Evolutionary conservation across 2,113 vertebrate species (phyloP), one percentile per base, ranked within the genome.

Genomic region (Corythornis madagascariensis): DNA sequence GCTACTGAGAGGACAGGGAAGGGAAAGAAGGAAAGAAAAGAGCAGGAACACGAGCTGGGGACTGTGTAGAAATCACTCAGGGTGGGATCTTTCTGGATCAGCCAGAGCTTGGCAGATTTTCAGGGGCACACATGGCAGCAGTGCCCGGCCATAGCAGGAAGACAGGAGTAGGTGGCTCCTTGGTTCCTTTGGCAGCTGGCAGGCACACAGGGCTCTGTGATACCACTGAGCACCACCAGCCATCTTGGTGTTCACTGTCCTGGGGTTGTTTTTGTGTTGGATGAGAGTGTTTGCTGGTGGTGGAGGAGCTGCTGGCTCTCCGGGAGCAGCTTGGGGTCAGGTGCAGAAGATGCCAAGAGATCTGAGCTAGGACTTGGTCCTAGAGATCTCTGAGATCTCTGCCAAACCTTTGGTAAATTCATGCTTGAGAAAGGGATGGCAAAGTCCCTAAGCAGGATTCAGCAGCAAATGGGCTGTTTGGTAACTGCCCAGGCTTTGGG

Each of bases 221-320:
- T 5, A 11, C 6, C 74, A 14, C 35, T 13, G 31, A 47, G 31
- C 14, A 16, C 57, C 6, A 0, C 2, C 18, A 45, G 17, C 5
- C 2, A 0, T 35, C 67, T n/a, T 33, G 38, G 52, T 6, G 5
- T 31, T 56, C 21, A 4, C 59, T 82, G 35, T 1, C 0, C 1
- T 53, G 65, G 56, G 25, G 70, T 6, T 53, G 14, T 12, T 7
- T 24, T 3, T 2, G 47, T 26, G 55, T 14, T 0, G 0, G n/a
- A 4, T 16, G 35, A n/a, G 53, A n/a, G 70, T 5, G 16, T 14
- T 61, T 25, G 14, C 64, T 40, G 75, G 35, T 10, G 50, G 2
- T 78, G 43, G 29, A 8, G 3, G 79, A 28, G 2, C 31, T 35
- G 33, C 50, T 50, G 74, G 50, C 33, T 69, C 48, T 63, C 7